Conservation (phyloP, 1,140 invertebrate species). For the Belonocnema kinseyi region DNA sequence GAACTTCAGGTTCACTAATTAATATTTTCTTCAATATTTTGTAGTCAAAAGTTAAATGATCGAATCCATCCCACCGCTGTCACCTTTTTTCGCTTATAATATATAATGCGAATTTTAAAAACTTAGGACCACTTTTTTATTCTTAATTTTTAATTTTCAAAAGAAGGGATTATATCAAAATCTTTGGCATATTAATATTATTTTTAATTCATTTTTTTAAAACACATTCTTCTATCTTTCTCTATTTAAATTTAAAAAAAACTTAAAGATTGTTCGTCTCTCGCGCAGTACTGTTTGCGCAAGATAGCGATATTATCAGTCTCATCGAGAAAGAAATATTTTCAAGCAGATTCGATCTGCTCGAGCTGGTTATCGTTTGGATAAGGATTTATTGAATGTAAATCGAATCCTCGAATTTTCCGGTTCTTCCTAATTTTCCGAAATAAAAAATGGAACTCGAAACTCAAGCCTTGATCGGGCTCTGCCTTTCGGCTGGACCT, state of each 20-base stretch:
- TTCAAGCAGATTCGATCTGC: not conserved
- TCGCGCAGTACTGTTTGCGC: not conserved
- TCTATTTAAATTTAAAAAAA: not conserved
- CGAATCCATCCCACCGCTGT: too few species aligned
- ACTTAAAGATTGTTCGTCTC: not conserved
- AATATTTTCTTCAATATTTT: too few species aligned
- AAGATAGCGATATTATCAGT: conserved; percentile 26
- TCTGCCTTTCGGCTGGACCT: conserved; percentile 60
- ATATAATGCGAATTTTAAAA: too few species aligned
- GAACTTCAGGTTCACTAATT: too few species aligned
- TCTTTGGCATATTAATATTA: too few species aligned
- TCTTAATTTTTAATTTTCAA: too few species aligned
- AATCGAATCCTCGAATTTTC: not conserved
- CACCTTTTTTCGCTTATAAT: too few species aligned
- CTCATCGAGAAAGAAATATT: not conserved
- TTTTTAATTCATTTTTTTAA: too few species aligned
- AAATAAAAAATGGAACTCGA: conserved; percentile 63
- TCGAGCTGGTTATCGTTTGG: not conserved
- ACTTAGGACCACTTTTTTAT: too few species aligned
- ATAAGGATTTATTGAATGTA: not conserved
- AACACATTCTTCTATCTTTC: too few species aligned
- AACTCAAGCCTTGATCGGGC: conserved; percentile 63
- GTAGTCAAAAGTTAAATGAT: too few species aligned
- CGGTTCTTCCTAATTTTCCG: not conserved
- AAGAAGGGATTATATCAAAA: too few species aligned